Base-by-base conservation (phyloP, 1,140 invertebrate species). In the Araneus ventricosus region DNA sequence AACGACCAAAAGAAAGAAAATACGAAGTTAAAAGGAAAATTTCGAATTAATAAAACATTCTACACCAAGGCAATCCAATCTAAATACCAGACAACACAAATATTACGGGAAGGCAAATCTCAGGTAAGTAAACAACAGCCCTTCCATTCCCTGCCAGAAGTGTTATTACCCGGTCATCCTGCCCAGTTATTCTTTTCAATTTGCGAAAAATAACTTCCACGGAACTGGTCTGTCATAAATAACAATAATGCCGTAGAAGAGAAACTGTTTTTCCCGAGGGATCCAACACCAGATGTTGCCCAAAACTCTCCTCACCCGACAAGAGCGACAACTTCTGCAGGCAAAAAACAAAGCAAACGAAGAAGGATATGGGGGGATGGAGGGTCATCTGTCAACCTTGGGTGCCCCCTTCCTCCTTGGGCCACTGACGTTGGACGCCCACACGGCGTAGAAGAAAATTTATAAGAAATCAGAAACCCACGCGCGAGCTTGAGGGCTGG, bases 361-460 rank as follows among this genome's bases (percentile, higher is more conserved):
- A n/a, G 3, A 75, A 37, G 27, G 10, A 70, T 27, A 37, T 34
- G 5, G 30, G 27, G 30, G 30, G 67, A n/a, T n/a, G 67, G 14
- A 75, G 34, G 67, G 67, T 75, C 67, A 75, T 37, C 67, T 75
- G 67, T 75, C 67, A 75, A 75, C 67, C 67, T 75, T 75, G 67
- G 67, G 27, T 75, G 67, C 67, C 67, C 67, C 67, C 67, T 75
- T 75, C 67, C 27, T 75, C 27, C 67, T 75, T 34, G 27, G 67
- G 67, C 67, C 67, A 75, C 27, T 75, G 67, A 75, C 67, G 67
- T 75, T 6, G 67, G 30, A 75, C 67, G 67, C 67, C 67, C 67
- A 75, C 67, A 4, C 30, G 30, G 6, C 6, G 59, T n/a, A n/a
- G n/a, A 63, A 63, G 3, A 20, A 75, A 75, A 17, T 34, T 75